These are phyloP conservation scores for Malacosoma neustria DNA, from an alignment of 2,888 invertebrate genomes.

Conservation along the genomic window DNA sequence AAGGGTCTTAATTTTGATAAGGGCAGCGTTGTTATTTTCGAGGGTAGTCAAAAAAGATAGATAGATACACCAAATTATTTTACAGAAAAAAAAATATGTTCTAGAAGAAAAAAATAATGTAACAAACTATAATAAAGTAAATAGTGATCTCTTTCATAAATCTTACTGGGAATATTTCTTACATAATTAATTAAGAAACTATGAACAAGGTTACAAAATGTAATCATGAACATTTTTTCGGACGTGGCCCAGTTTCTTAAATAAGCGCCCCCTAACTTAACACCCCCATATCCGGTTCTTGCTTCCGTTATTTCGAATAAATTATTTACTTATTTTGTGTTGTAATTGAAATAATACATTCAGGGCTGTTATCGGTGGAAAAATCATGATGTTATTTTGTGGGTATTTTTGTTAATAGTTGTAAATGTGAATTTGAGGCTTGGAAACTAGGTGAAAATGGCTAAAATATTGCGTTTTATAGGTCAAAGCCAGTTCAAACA, in stretches of 20 bases:
- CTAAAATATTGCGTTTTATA: not conserved
- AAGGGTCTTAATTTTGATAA: no score
- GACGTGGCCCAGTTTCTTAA: not conserved
- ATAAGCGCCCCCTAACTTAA: not conserved
- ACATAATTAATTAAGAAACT: no score
- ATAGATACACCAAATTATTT: no score
- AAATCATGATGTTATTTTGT: not conserved
- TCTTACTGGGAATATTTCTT: no score
- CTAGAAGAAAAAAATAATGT: no score
- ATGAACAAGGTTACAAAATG: no score
- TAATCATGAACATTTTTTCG: no score
- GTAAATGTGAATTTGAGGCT: not conserved
- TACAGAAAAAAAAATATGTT: no score
- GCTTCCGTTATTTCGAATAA: not conserved
- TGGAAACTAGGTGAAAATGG: not conserved
- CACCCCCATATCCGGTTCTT: not conserved
- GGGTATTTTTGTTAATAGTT: not conserved
- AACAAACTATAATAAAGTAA: no score
- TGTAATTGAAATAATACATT: not conserved
- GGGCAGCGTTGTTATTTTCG: no score
- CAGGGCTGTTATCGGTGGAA: not conserved
- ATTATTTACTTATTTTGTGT: not conserved
- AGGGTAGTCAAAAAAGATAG: no score
- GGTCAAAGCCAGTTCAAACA: not conserved
- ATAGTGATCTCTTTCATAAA: no score